Evolutionary conservation across 2,888 invertebrate genomes (phyloP).

Genomic region (Lysandra coridon): DNA sequence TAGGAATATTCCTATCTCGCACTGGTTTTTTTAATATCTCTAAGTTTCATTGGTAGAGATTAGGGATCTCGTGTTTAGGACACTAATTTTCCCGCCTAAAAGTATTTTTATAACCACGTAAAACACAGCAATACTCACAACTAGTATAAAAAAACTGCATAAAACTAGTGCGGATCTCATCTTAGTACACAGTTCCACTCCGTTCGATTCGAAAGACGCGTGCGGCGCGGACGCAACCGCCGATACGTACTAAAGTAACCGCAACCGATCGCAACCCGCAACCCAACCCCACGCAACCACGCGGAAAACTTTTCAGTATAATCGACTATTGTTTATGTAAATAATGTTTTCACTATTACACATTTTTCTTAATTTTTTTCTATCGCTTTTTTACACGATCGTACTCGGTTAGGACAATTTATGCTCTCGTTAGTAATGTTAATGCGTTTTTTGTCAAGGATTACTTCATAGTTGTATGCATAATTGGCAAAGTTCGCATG

Average conservation of each 20-base stretch:
- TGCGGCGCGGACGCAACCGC: constrained; percentile 58
- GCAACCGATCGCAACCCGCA: neutral
- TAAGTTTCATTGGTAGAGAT: neutral
- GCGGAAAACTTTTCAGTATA: constrained; percentile 37
- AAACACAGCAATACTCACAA: constrained; percentile 58
- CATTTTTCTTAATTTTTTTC: constrained; percentile 2
- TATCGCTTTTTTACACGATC: neutral
- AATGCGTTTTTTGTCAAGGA: constrained; percentile 14
- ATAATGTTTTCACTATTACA: constrained; percentile 25
- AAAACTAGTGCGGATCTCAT: constrained; percentile 64
- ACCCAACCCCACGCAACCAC: constrained; percentile 38
- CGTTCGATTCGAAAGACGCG: constrained; percentile 57
- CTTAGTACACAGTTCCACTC: constrained; percentile 51
- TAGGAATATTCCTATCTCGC: neutral
- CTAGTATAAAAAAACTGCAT: constrained; percentile 65
- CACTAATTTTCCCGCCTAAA: neutral
- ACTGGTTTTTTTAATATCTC: neutral
- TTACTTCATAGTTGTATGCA: neutral
- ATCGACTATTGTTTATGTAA: constrained; percentile 26
- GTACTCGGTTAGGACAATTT: neutral
- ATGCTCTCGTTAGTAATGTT: neutral
- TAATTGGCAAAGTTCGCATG: neutral
- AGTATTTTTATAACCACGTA: neutral
- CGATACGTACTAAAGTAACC: constrained; percentile 50
- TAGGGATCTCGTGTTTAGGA: neutral